phyloP scores from a whole-genome alignment of 2,797 vertebrate genomes.

The Rhinoraja longicauda region DNA sequence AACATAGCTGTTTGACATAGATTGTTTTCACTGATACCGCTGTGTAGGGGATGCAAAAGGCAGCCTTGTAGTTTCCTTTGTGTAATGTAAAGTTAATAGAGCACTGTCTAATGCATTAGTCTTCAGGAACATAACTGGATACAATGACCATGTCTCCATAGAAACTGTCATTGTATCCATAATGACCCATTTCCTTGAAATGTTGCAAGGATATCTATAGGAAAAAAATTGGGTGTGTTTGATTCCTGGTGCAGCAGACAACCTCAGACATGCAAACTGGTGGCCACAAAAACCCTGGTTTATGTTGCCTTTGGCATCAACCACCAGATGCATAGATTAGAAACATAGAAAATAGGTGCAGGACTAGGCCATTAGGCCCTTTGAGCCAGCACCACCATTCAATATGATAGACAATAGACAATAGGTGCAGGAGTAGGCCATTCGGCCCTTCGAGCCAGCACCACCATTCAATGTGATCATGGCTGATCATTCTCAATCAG shows the following conservation, averaged over 20 bases:
- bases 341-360: too few species aligned
- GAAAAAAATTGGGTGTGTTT: neutral
- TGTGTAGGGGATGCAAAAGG: neutral
- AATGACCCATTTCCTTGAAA: conserved; percentile 27
- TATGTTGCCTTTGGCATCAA: neutral
- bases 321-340: too few species aligned
- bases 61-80: conserved; percentile 12
- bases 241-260: neutral
- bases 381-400: too few species aligned
- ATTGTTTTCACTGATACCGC: neutral
- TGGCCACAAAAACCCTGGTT: neutral
- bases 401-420: too few species aligned
- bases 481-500: too few species aligned
- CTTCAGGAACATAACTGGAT: conserved; percentile 17
- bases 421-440: too few species aligned
- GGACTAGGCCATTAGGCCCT: too few species aligned
- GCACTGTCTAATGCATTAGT: neutral
- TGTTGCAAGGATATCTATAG: neutral
- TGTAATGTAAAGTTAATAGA: conserved; percentile 31
- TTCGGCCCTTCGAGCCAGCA: too few species aligned
- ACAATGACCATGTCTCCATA: conserved; percentile 7
- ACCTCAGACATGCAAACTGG: neutral
- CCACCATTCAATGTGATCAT: too few species aligned
- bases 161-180: neutral
- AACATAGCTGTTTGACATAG: neutral